Percentiles rank a stretch among this genome's conserved stretches.
Evolutionary conservation across 2,113 vertebrate genomes (phyloP).

Genomic region (Motacilla alba): DNA sequence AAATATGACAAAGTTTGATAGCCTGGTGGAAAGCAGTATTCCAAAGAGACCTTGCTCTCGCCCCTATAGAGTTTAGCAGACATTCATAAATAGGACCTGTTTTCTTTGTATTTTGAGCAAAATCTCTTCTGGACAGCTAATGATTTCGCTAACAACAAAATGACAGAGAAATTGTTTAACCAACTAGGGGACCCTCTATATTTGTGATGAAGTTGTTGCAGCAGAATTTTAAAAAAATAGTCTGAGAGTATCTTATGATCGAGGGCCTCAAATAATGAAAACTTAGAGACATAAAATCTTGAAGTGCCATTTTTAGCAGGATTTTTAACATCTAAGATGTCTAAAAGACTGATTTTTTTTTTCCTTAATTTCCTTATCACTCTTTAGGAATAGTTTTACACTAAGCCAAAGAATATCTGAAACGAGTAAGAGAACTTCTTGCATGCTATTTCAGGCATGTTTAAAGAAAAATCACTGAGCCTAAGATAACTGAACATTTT

Average conservation of each 20-base stretch:
- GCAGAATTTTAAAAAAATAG: neutral
- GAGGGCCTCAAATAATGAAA: neutral
- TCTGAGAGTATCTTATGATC: neutral
- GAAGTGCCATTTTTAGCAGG: neutral
- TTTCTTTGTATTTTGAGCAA: slow-evolving; percentile 23
- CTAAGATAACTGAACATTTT: neutral
- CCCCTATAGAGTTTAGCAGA: neutral
- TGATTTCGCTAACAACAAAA: neutral
- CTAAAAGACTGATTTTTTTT: neutral
- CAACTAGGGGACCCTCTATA: neutral
- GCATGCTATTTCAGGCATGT: neutral
- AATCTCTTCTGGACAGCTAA: neutral
- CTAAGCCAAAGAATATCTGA: neutral
- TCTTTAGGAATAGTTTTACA: neutral
- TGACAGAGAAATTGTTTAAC: neutral
- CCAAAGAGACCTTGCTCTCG: slow-evolving; percentile 18
- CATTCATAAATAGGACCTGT: slow-evolving; percentile 12
- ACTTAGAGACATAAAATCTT: neutral
- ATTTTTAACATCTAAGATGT: neutral
- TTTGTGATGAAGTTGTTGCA: neutral
- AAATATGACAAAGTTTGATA: slow-evolving; percentile 30
- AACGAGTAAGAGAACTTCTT: neutral
- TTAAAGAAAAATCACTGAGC: neutral
- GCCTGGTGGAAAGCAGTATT: slow-evolving; percentile 8
- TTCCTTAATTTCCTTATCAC: neutral